phyloP scores from a whole-genome alignment of 2,797 vertebrate genomes.

The Capromys pilorides region DNA sequence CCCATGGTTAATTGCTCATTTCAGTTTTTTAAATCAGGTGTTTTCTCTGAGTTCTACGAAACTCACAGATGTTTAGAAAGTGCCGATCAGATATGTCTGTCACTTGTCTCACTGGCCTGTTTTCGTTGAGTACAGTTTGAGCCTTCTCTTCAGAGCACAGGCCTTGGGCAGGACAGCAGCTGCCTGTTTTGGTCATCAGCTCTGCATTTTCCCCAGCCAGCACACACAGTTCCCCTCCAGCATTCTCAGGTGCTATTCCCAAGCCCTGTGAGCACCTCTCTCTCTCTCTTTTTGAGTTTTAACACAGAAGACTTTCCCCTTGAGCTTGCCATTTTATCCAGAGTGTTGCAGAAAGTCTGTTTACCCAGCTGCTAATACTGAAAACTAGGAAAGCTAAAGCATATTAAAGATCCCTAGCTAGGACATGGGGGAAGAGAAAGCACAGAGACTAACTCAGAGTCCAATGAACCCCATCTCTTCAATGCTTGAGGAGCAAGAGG shows the following conservation, averaged over 20 bases:
- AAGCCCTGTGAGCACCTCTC: not conserved
- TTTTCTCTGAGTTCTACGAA: slow-evolving; percentile 18
- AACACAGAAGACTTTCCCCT: slow-evolving; percentile 61
- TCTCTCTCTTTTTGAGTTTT: slow-evolving; percentile 46
- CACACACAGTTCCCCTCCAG: slow-evolving; percentile 10
- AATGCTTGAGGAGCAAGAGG: not conserved
- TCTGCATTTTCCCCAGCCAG: slow-evolving; percentile 21
- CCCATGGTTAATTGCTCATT: not conserved
- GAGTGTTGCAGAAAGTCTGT: slow-evolving; percentile 72
- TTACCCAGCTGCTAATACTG: slow-evolving; percentile 74
- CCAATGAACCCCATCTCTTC: not conserved
- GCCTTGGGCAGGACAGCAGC: slow-evolving; percentile 5
- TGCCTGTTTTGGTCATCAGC: slow-evolving; percentile 70
- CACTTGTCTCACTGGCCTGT: slow-evolving; percentile 6
- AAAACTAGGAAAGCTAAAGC: slow-evolving; percentile 42
- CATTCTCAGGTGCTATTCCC: slow-evolving; percentile 67
- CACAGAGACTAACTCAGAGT: not conserved
- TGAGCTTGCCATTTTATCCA: slow-evolving; percentile 71
- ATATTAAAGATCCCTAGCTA: slow-evolving; percentile 59
- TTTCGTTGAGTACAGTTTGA: slow-evolving; percentile 14
- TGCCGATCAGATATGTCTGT: not conserved
- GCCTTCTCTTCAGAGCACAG: not conserved
- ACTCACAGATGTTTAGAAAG: slow-evolving; percentile 7
- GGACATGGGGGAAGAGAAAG: slow-evolving; percentile 25
- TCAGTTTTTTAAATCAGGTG: slow-evolving; percentile 35